These are phyloP conservation scores for Drosophila lacertosa DNA, from an alignment of 1,140 invertebrate genomes.

Conservation along the genomic window DNA sequence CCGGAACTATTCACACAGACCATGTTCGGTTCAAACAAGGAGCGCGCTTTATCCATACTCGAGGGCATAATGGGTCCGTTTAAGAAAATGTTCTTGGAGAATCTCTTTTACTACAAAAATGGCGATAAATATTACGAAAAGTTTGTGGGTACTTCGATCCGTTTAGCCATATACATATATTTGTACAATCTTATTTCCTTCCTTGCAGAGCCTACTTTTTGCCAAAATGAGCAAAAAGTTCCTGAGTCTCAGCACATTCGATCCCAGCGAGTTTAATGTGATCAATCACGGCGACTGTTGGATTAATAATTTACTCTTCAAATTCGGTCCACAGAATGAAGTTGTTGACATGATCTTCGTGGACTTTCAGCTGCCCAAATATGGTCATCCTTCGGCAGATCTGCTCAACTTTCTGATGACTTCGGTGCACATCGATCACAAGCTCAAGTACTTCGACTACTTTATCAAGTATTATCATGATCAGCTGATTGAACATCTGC, in stretches of 20 bases:
- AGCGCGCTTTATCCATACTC: slow-evolving; percentile 26
- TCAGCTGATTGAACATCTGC: slow-evolving; percentile 47
- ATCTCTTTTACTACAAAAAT: slow-evolving; percentile 47
- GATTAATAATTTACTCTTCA: slow-evolving; percentile 88
- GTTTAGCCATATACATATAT: neutral
- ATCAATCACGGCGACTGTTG: slow-evolving; percentile 88
- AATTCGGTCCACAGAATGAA: slow-evolving; percentile 73
- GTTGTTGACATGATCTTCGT: slow-evolving; percentile 53
- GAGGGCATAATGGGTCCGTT: slow-evolving; percentile 39
- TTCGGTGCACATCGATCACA: slow-evolving; percentile 50
- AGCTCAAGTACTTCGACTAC: slow-evolving; percentile 56
- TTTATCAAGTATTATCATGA: slow-evolving; percentile 61
- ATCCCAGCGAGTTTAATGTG: slow-evolving; percentile 85
- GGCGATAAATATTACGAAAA: slow-evolving; percentile 60
- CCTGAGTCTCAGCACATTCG: slow-evolving; percentile 27
- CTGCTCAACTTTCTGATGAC: slow-evolving; percentile 58
- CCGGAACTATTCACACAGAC: slow-evolving; percentile 46
- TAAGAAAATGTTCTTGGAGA: slow-evolving; percentile 55
- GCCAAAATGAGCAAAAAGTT: slow-evolving; percentile 27
- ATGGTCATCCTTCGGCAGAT: slow-evolving; percentile 61
- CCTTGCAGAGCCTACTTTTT: slow-evolving; percentile 22
- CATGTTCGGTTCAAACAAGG: slow-evolving; percentile 41
- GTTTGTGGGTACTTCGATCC: slow-evolving; percentile 42
- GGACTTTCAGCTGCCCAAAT: slow-evolving; percentile 60
- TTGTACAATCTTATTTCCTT: neutral